Percentiles rank a stretch among this genome's conserved stretches.
Evolutionary conservation across 2,113 vertebrate species (phyloP).

Genomic region (Todiramphus saurophagus): DNA sequence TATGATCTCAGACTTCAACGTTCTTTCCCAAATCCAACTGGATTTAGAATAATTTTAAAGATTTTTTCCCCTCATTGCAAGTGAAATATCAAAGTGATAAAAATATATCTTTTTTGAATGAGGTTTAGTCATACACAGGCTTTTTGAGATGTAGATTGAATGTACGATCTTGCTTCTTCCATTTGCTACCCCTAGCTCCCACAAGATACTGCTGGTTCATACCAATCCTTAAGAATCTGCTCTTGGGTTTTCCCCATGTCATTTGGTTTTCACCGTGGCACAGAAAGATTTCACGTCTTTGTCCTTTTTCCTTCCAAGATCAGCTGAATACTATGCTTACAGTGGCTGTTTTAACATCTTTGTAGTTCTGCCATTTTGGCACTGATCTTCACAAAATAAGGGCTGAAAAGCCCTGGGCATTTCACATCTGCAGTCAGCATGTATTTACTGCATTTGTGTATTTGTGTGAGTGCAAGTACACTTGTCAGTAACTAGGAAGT

Average conservation of each 20-base stretch:
- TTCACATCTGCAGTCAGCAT: neutral
- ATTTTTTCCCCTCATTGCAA: neutral
- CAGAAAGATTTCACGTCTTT: constrained; percentile 8
- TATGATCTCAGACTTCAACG: neutral
- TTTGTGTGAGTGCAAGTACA: no score
- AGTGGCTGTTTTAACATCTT: neutral
- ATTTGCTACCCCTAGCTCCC: neutral
- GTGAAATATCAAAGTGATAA: neutral
- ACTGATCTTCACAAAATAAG: neutral
- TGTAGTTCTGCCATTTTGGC: neutral
- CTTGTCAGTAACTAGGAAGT: neutral
- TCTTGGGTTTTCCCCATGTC: neutral
- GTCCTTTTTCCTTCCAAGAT: neutral
- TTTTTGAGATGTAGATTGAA: constrained; percentile 26
- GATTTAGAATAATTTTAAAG: neutral
- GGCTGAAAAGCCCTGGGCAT: neutral
- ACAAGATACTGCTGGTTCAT: neutral
- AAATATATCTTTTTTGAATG: constrained; percentile 10
- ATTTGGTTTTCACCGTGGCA: neutral
- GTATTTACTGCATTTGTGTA: neutral
- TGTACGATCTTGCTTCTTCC: neutral
- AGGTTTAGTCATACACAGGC: neutral
- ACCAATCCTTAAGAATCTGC: neutral
- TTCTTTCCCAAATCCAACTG: neutral
- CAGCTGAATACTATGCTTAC: neutral